Evolutionary conservation across 1,140 invertebrate genomes (phyloP).

Genomic region (Mycetomoellerius zeteki): DNA sequence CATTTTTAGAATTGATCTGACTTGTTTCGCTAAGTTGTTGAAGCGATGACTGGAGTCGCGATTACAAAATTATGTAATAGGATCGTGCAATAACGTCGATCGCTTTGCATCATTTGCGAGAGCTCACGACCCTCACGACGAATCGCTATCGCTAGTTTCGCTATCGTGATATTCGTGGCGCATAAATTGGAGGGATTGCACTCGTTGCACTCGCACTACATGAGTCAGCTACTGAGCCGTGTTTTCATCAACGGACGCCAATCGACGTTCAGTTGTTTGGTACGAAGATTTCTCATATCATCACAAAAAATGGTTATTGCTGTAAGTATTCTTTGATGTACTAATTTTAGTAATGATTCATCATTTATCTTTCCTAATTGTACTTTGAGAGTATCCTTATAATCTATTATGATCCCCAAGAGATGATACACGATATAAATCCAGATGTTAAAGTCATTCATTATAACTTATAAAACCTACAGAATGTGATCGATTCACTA

Average conservation of each 20-base stretch:
- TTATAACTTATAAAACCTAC: not conserved
- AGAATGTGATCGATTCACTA: not conserved
- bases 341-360: not conserved
- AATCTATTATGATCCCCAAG: not conserved
- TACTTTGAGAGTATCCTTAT: not conserved
- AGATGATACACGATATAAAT: not conserved
- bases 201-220: slow-evolving; percentile 34
- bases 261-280: slow-evolving; percentile 71
- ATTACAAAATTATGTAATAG: slow-evolving; percentile 15
- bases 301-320: slow-evolving; percentile 83
- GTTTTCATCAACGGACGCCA: slow-evolving; percentile 61
- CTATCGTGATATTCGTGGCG: not conserved
- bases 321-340: slow-evolving; percentile 74
- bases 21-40: not conserved
- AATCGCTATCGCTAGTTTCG: not conserved
- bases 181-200: not conserved
- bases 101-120: not conserved
- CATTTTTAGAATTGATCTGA: not conserved
- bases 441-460: not conserved
- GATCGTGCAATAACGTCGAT: not conserved
- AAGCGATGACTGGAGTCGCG: not conserved
- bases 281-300: slow-evolving; percentile 78
- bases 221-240: slow-evolving; percentile 74
- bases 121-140: too few relatives aligned
- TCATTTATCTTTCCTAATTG: not conserved